A percentile compares a stretch with the other conserved stretches of the same genome.
Evolutionary conservation across 2,888 invertebrate genomes (phyloP).

Genomic region (Noctua janthina): DNA sequence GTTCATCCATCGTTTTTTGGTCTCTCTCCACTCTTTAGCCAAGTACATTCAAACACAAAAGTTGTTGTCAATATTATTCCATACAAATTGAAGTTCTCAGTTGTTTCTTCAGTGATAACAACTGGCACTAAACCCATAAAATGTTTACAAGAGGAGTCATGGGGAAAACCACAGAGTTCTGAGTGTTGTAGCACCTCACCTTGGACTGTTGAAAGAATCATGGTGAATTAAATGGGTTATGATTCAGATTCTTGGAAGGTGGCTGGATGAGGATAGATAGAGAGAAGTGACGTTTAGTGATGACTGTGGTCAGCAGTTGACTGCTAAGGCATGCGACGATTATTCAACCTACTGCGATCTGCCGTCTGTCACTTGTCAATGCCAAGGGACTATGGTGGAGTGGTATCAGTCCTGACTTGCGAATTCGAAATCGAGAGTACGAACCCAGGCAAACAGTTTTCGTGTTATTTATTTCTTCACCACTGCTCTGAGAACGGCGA

Average conservation of each 20-base stretch:
- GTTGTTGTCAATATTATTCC: neutral
- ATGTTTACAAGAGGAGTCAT: neutral
- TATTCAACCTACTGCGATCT: neutral
- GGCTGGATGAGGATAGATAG: neutral
- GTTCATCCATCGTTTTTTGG: neutral
- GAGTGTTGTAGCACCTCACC: neutral
- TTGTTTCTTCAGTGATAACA: neutral
- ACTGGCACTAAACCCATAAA: neutral
- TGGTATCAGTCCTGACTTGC: no score
- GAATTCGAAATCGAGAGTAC: no score
- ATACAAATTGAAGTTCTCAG: neutral
- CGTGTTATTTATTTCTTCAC: no score
- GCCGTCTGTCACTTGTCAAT: no score
- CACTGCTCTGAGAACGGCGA: no score
- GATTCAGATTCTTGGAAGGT: slow-evolving; percentile 42
- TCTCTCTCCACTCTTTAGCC: neutral
- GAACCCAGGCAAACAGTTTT: no score
- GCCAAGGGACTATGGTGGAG: no score
- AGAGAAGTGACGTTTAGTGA: neutral
- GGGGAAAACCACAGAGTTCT: slow-evolving; percentile 11
- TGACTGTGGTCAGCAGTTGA: neutral
- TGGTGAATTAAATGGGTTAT: slow-evolving; percentile 7
- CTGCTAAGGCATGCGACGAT: neutral
- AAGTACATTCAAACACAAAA: neutral
- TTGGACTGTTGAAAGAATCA: slow-evolving; percentile 16